Percentiles rank a stretch among this genome's conserved stretches.
These are phyloP conservation scores for Aspidiotus destructor DNA, from an alignment of 2,888 invertebrate species.

Conservation along the genomic window DNA sequence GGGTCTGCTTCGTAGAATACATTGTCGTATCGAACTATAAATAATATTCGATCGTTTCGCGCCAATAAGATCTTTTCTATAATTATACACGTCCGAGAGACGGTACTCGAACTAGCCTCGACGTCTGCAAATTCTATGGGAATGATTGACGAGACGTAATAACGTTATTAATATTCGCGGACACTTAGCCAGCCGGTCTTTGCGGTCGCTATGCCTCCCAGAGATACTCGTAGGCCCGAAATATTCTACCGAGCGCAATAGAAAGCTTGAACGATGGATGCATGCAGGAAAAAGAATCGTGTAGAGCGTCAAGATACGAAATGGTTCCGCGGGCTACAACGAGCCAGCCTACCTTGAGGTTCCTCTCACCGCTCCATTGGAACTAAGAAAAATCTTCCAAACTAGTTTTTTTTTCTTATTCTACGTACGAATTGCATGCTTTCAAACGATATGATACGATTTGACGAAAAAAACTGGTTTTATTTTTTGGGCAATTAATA, in stretches of 20 bases:
- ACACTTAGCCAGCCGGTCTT: too few species aligned
- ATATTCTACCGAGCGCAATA: too few species aligned
- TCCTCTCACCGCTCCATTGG: slow-evolving; percentile 26
- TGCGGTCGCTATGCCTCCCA: too few species aligned
- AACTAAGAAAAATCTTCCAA: slow-evolving; percentile 23
- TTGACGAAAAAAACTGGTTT: slow-evolving; percentile 30
- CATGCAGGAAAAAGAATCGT: not conserved
- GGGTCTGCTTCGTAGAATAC: not conserved
- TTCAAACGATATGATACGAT: slow-evolving; percentile 30
- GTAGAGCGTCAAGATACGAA: not conserved
- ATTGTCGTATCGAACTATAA: not conserved
- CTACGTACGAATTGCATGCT: slow-evolving; percentile 22
- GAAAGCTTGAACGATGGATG: too few species aligned
- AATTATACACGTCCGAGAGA: not conserved
- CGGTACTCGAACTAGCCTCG: too few species aligned
- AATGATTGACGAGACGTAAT: too few species aligned
- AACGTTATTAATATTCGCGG: too few species aligned
- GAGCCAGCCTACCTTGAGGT: slow-evolving; percentile 31
- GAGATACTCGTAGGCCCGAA: too few species aligned
- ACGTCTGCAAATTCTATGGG: too few species aligned
- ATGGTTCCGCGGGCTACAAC: slow-evolving; percentile 24
- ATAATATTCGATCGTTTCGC: slow-evolving; percentile 1
- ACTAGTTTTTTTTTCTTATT: slow-evolving; percentile 25
- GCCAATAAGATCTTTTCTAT: not conserved
- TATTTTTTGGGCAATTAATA: slow-evolving; percentile 25